Evolutionary conservation across 2,797 vertebrate species (phyloP).

Genomic region (Otolemur crassicaudatus): DNA sequence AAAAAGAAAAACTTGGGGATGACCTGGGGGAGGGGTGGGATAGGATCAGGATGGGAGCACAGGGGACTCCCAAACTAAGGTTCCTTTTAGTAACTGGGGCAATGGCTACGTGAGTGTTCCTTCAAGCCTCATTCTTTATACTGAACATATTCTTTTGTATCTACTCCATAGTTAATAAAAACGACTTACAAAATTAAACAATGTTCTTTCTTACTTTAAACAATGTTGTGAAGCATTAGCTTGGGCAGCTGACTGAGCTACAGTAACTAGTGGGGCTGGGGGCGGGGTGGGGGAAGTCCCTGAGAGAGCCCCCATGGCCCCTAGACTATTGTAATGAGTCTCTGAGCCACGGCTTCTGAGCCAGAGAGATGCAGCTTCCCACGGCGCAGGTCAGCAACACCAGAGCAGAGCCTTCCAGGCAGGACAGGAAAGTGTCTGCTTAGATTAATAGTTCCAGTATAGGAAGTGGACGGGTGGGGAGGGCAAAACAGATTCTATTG

Average conservation of each 20-base stretch:
- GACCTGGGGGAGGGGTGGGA: not conserved
- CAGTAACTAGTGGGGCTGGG: not conserved
- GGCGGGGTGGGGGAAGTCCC: not conserved
- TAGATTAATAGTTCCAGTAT: not conserved
- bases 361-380: not conserved
- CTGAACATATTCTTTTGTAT: not conserved
- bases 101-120: not conserved
- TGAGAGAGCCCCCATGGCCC: not conserved
- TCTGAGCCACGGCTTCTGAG: not conserved
- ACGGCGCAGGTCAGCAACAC: not conserved
- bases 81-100: not conserved
- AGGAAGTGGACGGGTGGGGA: not conserved
- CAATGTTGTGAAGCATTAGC: not conserved
- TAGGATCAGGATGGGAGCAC: not conserved
- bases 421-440: not conserved
- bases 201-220: slow-evolving; percentile 20
- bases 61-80: not conserved
- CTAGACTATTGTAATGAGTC: not conserved
- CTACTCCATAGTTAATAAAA: slow-evolving; percentile 18
- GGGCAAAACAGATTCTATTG: not conserved
- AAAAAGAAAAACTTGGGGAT: not conserved
- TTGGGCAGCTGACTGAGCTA: not conserved
- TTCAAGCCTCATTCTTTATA: not conserved
- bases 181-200: slow-evolving; percentile 4
- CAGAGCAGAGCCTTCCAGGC: not conserved